Evolutionary conservation across 2,113 vertebrate genomes (phyloP), one percentile per base, ranked within the genome.

Genomic region (Aramus guarauna): DNA sequence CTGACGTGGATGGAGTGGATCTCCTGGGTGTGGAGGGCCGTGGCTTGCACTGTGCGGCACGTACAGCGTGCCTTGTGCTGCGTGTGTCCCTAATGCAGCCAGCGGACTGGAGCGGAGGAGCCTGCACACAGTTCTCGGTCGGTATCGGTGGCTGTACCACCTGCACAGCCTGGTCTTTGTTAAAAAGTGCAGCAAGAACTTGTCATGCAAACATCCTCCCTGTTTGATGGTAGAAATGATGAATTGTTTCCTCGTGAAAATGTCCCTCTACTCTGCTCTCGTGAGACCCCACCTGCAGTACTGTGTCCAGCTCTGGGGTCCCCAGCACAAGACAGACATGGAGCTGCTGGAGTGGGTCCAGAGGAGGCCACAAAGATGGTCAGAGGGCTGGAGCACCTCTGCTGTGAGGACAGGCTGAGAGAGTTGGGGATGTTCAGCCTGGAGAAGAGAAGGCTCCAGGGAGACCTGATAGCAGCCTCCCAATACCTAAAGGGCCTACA

Each of bases 11-110:
- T 7, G 37, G 45, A 48, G 22, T 30, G 32, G 47, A 43, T 86
- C 43, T 84, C 26, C 32, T 15, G 36, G 34, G 34, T 39, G 27
- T 9, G 41, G 26, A 36, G 55, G 47, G 58, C 39, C 34, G 2
- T 59, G 39, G 17, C 43, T 53, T 36, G 52, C 27, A 3, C 73
- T 43, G 48, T 45, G 78, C 74, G 75, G 77, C 77, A 66, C 0
- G 0, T 41, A 34, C 60, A 34, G 50, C 4, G 0, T 4, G 21
- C 16, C 32, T 12, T 19, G 56, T 39, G 76, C 20, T 85, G n/a
- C 19, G 1, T 1, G 27, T 52, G 14, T 19, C 55, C 64, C 30
- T 32, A 1, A 5, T 1, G 4, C 1, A 41, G 36, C 36, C 68
- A 30, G 41, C 37, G 37, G 12, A 3, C 47, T 26, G 62, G 8